Conservation (phyloP, 2,888 invertebrate genomes). For the Cephus pulcher region DNA sequence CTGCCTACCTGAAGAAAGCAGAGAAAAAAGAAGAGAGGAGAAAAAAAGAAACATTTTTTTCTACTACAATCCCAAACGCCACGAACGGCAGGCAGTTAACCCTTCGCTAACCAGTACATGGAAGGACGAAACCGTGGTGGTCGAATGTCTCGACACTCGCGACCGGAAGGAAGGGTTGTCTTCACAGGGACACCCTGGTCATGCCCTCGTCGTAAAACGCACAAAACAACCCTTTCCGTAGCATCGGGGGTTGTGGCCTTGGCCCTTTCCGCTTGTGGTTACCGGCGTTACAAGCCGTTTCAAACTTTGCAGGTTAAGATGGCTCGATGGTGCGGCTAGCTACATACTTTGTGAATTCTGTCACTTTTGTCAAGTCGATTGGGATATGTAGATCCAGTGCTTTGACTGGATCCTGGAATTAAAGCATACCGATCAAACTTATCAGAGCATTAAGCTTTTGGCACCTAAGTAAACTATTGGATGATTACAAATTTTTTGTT, state of each 20-base stretch:
- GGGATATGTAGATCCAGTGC: neutral
- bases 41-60: constrained; percentile 29
- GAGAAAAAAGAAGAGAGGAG: constrained; percentile 11
- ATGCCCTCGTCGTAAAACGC: constrained; percentile 34
- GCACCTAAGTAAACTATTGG: too few relatives aligned
- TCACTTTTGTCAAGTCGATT: neutral
- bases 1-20: constrained; percentile 33
- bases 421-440: neutral
- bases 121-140: constrained; percentile 7
- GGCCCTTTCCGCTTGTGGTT: constrained; percentile 25
- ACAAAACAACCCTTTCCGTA: constrained; percentile 51
- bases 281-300: constrained; percentile 12
- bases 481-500: neutral
- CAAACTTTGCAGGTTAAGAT: constrained; percentile 5
- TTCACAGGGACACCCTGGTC: neutral
- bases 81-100: constrained; percentile 41
- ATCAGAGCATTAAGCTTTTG: neutral
- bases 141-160: constrained; percentile 1
- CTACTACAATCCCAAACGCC: constrained; percentile 42
- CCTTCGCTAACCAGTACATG: constrained; percentile 34
- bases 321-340: neutral
- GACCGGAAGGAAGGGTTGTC: constrained; percentile 55
- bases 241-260: constrained; percentile 34
- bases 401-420: neutral
- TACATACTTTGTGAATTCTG: neutral